Percentiles rank a stretch among this genome's conserved stretches.
Conservation (phyloP, 2,113 vertebrate species). For the Megaceryle torquata region DNA sequence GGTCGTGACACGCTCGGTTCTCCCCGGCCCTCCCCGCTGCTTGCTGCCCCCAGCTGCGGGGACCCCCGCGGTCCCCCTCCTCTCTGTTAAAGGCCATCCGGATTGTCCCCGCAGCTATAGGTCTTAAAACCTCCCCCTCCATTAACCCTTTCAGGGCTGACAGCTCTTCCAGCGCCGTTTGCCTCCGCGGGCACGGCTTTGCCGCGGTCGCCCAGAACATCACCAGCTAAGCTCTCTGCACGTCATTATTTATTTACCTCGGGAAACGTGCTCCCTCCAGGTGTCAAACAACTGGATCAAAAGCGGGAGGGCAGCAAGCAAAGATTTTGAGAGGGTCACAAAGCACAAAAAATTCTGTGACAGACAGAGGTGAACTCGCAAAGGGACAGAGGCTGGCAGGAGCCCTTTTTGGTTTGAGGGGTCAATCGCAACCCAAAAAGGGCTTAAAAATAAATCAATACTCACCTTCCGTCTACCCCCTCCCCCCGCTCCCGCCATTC, state of each 20-base stretch:
- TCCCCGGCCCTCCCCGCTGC: conserved; percentile 5
- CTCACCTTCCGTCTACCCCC: background rate
- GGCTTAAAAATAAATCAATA: conserved; percentile 6
- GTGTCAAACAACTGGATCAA: background rate
- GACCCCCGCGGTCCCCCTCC: background rate
- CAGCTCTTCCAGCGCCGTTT: background rate
- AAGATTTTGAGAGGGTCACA: background rate
- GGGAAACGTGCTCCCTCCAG: background rate
- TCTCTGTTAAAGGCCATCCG: background rate
- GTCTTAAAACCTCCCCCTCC: background rate
- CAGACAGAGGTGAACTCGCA: background rate
- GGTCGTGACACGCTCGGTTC: conserved; percentile 33
- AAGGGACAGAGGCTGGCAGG: background rate
- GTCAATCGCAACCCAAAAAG: conserved; percentile 1
- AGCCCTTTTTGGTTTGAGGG: background rate
- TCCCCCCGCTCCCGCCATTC: background rate
- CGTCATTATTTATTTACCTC: background rate
- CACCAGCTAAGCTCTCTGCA: background rate
- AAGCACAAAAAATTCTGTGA: background rate
- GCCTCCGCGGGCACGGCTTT: background rate
- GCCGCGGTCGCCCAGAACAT: background rate
- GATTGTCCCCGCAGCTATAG: background rate
- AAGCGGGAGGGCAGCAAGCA: background rate
- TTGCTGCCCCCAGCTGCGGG: background rate
- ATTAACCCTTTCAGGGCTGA: background rate